Evolutionary conservation across 2,888 invertebrate species (phyloP).

Genomic region (Cerceris rybyensis): DNA sequence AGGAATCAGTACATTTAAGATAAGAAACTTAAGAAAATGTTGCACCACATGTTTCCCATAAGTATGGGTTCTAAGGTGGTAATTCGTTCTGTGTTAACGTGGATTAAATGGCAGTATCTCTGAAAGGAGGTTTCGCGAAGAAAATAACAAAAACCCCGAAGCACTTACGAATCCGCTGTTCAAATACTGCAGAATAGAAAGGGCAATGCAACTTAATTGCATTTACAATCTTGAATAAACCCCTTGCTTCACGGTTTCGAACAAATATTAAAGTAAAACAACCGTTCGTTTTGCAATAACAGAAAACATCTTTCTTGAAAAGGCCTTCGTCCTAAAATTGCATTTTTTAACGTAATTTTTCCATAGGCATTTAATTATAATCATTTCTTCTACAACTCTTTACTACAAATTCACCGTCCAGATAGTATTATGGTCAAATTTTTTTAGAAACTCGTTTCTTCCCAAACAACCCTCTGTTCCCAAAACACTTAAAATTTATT

Average conservation of each 20-base stretch:
- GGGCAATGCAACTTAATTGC: conserved; percentile 44
- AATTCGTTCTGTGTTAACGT: conserved; percentile 32
- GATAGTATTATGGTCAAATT: too few relatives aligned
- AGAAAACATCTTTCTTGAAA: not conserved
- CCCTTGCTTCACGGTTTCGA: not conserved
- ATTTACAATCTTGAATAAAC: conserved; percentile 21
- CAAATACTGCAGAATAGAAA: conserved; percentile 20
- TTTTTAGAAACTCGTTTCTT: too few relatives aligned
- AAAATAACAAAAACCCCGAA: conserved; percentile 33
- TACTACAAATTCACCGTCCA: too few relatives aligned
- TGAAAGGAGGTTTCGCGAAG: conserved; percentile 6
- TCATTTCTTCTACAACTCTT: too few relatives aligned
- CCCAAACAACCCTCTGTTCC: too few relatives aligned
- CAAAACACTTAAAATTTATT: too few relatives aligned
- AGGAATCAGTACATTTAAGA: too few relatives aligned
- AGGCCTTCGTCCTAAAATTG: too few relatives aligned
- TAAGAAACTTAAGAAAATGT: too few relatives aligned
- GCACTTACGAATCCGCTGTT: conserved; percentile 33
- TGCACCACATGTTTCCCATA: not conserved
- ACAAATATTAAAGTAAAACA: not conserved
- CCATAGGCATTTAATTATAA: too few relatives aligned
- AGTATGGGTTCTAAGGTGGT: conserved; percentile 12
- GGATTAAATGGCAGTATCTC: conserved; percentile 19
- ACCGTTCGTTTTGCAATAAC: not conserved
- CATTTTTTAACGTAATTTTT: too few relatives aligned